Base-by-base conservation (phyloP, 2,797 vertebrate genomes). In the Holocentrus rufus region DNA sequence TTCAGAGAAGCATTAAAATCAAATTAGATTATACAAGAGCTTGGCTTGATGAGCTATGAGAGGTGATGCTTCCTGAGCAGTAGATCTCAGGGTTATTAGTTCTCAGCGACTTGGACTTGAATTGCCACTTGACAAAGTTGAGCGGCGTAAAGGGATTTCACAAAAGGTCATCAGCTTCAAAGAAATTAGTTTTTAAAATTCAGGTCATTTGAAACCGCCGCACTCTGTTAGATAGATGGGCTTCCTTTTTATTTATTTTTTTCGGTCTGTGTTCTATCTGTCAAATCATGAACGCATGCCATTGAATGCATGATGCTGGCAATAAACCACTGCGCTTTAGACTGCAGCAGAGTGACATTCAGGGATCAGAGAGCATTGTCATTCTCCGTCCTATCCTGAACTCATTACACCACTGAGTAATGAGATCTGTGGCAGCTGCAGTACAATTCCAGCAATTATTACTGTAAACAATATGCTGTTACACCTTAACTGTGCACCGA, bases 1-100 rank as follows among this genome's bases (percentile, higher is more conserved):
- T 90, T 93, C 89, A 86, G 91, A 93, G 91, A 89, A 82, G 85
- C 93, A 95, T 95, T 94, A 95, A 94, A 95, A 94, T 94, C 92
- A 88, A 92, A 95, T 95, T 94, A 94, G 90, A 92, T 93, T 87
- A 89, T 88, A 91, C 89, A 89, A 90, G 89, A 87, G 80, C 88
- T 81, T 73, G 91, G 87, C 87, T 92, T 91, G 87, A 91, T 90
- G 89, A 91, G 89, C 90, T 86, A 87, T 75, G 65, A 90, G 85
- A 86, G 88, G 84, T 72, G 88, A 91, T 87, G 87, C 72, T 82
- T 90, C 89, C 79, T 65, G 53, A 91, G 85, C 87, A 82, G 70
- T 84, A 85, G 87, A 80, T 89, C 85, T 85, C 84, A 83, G 86
- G 86, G 83, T 90, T 90, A 93, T 94, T 93, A 89, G 85, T 88